Percentiles rank a stretch among this genome's conserved stretches.
phyloP scores from a whole-genome alignment of 2,888 invertebrate genomes.

The Dorcus hopei region DNA sequence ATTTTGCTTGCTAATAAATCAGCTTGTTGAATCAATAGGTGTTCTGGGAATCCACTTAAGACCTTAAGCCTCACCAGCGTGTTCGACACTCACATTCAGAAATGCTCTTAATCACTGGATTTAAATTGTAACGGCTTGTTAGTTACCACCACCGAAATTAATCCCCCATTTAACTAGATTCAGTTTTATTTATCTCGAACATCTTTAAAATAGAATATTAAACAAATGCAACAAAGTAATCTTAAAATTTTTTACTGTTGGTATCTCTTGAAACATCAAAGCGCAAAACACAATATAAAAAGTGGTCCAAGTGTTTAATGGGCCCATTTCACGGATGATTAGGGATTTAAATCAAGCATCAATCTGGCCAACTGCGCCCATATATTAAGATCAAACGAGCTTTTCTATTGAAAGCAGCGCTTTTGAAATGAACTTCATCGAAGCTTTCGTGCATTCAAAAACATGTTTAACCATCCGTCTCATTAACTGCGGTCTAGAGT shows the following conservation, averaged over 20 bases:
- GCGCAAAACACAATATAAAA: constrained; percentile 26
- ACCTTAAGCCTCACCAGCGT: constrained; percentile 29
- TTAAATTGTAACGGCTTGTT: constrained; percentile 27
- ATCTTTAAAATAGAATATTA: no score
- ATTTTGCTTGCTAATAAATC: constrained; percentile 29
- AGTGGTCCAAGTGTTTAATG: constrained; percentile 26
- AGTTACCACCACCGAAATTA: constrained; percentile 14
- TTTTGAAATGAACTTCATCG: constrained; percentile 41
- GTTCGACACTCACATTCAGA: constrained; percentile 27
- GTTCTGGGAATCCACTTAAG: constrained; percentile 32
- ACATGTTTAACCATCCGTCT: constrained; percentile 41
- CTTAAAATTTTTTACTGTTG: no score
- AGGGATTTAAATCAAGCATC: constrained; percentile 21
- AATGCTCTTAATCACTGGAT: constrained; percentile 27
- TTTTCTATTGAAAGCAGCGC: constrained; percentile 39
- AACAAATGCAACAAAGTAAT: no score
- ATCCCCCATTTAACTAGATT: constrained; percentile 1
- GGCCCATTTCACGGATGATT: constrained; percentile 38
- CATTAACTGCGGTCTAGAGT: constrained; percentile 41
- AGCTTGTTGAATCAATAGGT: constrained; percentile 31
- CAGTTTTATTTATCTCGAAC: background rate
- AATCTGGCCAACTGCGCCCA: constrained; percentile 38
- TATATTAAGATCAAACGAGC: constrained; percentile 50
- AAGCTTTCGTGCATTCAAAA: constrained; percentile 41
- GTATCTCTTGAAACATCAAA: constrained; percentile 9